These are phyloP conservation scores for Pseudocheirus occidentalis DNA, from an alignment of 2,797 vertebrate species.

Conservation along the genomic window DNA sequence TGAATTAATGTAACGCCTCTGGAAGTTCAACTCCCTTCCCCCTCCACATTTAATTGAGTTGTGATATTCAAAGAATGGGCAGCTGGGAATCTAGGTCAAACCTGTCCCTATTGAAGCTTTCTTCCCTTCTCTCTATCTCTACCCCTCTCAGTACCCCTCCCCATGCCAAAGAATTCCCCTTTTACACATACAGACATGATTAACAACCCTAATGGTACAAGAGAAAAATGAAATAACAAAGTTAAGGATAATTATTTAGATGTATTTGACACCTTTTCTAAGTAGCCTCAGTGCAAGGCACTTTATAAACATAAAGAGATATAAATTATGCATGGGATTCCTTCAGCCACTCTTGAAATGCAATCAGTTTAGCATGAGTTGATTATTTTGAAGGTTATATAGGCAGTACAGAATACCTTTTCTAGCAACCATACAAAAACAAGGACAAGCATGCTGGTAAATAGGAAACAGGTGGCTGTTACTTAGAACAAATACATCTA, in stretches of 20 bases:
- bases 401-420: slow-evolving; percentile 25
- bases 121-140: neutral
- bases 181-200: neutral
- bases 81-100: slow-evolving; percentile 52
- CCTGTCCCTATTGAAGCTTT: slow-evolving; percentile 33
- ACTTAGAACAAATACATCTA: neutral
- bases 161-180: neutral
- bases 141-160: neutral
- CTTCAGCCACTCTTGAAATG: slow-evolving; percentile 23
- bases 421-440: neutral
- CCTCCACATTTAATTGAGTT: slow-evolving; percentile 18
- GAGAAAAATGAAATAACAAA: neutral
- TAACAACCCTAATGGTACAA: neutral
- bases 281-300: neutral
- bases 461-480: neutral
- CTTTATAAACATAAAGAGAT: slow-evolving; percentile 15
- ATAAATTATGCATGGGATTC: slow-evolving; percentile 19
- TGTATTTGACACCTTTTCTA: neutral
- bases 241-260: slow-evolving; percentile 1
- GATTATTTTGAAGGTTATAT: slow-evolving; percentile 49
- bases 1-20: neutral
- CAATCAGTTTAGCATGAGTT: slow-evolving; percentile 53
- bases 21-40: neutral
- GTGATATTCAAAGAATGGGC: slow-evolving; percentile 27
- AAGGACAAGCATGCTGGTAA: neutral